A percentile compares a stretch with the other conserved stretches of the same genome.
Conservation (phyloP, 1,140 invertebrate genomes). For the Saccostrea glomerata region DNA sequence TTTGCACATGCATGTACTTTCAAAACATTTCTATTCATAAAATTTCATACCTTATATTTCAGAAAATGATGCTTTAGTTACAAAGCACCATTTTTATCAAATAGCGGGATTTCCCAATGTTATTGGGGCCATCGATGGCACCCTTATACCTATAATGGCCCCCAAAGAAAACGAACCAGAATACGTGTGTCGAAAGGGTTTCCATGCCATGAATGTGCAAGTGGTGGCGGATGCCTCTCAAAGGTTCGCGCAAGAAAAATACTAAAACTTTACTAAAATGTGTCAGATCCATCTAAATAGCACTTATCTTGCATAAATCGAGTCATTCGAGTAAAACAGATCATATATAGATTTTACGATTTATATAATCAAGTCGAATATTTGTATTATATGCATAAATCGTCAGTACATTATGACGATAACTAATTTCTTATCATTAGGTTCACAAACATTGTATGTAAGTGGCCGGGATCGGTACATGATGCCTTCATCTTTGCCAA, state of each 20-base stretch:
- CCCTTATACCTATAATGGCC: conserved; percentile 42
- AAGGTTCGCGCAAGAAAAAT: neutral
- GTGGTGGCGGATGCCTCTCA: conserved; percentile 13
- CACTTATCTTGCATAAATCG: no score
- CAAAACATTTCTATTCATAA: no score
- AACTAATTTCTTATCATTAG: neutral
- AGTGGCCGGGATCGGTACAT: neutral
- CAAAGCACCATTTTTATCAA: conserved; percentile 44
- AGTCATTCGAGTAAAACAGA: no score
- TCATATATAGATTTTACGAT: no score
- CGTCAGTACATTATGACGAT: no score
- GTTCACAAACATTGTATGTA: conserved; percentile 17
- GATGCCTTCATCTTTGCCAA: conserved; percentile 32
- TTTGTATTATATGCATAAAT: no score
- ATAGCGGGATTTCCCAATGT: conserved; percentile 48
- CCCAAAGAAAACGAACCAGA: conserved; percentile 23
- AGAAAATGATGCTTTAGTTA: neutral
- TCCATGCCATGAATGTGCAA: conserved; percentile 51
- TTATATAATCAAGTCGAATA: no score
- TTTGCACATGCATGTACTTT: no score
- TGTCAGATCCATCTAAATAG: no score
- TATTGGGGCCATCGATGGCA: conserved; percentile 44
- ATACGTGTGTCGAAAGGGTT: conserved; percentile 47
- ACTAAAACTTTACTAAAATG: no score
- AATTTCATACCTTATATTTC: neutral